Evolutionary conservation across 2,113 vertebrate genomes (phyloP).

Genomic region (Cervus canadensis): DNA sequence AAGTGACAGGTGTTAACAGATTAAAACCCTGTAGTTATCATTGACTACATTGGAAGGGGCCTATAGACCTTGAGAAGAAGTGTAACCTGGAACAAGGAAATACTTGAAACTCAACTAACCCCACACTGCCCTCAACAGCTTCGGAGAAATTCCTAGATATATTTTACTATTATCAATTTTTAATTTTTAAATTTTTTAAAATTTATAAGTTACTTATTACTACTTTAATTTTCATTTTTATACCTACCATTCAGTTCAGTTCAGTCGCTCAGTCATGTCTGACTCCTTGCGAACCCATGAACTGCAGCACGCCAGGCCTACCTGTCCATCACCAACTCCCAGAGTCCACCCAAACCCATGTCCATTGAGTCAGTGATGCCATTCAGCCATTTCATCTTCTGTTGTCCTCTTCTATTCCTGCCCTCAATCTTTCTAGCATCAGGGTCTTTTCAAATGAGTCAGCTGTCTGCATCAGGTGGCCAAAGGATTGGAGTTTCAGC

Average conservation of each 20-base stretch:
- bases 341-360: background rate
- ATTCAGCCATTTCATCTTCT: background rate
- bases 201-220: background rate
- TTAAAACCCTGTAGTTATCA: background rate
- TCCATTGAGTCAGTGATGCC: background rate
- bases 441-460: background rate
- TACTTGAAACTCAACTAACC: background rate
- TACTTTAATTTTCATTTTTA: background rate
- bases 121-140: background rate
- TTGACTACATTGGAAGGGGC: background rate
- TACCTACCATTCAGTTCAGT: background rate
- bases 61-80: background rate
- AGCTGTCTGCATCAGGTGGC: background rate
- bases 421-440: background rate
- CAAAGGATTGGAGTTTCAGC: background rate
- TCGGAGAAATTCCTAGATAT: background rate
- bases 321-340: background rate
- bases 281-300: background rate
- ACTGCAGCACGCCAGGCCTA: fast-evolving
- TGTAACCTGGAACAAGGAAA: background rate
- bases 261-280: fast-evolving
- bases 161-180: background rate
- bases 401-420: background rate
- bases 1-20: background rate
- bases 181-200: background rate